phyloP scores from a whole-genome alignment of 2,888 invertebrate genomes.

The Cheilosia vernalis region DNA sequence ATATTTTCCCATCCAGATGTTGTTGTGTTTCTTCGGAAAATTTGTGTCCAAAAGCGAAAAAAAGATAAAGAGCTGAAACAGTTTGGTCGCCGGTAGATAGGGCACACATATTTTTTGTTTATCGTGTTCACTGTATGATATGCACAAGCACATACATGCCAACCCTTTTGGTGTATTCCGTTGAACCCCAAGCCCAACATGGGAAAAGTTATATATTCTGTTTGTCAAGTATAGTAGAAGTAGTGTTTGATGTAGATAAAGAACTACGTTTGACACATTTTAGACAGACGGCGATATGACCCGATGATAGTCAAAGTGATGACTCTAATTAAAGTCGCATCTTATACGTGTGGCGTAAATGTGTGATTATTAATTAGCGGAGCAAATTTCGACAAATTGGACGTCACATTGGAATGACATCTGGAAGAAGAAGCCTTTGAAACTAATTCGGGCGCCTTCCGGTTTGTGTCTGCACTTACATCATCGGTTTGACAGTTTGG shows the following conservation, averaged over 20 bases:
- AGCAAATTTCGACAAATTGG: neutral
- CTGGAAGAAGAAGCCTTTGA: neutral
- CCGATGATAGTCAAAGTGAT: slow-evolving; percentile 6
- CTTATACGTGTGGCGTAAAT: neutral
- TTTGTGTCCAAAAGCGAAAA: slow-evolving; percentile 3
- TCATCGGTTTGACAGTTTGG: no score
- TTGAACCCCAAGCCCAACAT: neutral
- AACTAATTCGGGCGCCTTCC: neutral
- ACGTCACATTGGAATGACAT: neutral
- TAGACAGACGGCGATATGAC: slow-evolving; percentile 1
- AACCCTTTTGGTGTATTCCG: slow-evolving; percentile 30
- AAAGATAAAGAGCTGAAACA: slow-evolving; percentile 8
- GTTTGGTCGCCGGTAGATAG: slow-evolving; percentile 35
- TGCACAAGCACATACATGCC: neutral
- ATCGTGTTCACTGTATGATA: neutral
- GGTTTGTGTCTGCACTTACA: neutral
- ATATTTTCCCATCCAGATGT: slow-evolving; percentile 17
- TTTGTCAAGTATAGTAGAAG: slow-evolving; percentile 16
- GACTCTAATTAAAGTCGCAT: neutral
- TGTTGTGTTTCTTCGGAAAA: neutral
- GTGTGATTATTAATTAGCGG: neutral
- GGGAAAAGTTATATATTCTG: neutral
- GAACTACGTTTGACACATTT: slow-evolving; percentile 8
- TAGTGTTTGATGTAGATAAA: slow-evolving; percentile 29
- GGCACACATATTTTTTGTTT: slow-evolving; percentile 1